A percentile compares a stretch with the other conserved stretches of the same genome.
phyloP scores from a whole-genome alignment of 1,140 invertebrate species.

The Diplogasteroides magnus region DNA sequence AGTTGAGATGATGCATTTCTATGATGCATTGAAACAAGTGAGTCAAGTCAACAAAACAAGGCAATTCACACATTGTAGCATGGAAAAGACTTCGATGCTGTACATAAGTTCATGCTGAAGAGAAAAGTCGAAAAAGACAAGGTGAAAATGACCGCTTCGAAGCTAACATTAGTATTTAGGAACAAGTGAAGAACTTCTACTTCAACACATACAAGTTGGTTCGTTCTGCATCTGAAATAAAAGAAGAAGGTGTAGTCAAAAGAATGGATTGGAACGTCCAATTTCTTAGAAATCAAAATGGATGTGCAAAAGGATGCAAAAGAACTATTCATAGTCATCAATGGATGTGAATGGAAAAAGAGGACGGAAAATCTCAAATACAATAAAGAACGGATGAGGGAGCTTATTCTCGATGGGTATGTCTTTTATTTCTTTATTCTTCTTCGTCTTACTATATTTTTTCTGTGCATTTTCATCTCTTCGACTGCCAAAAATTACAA shows the following conservation, averaged over 20 bases:
- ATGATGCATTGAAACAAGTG: not conserved
- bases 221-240: constrained; percentile 28
- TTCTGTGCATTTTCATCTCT: too few species aligned
- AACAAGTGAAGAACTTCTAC: constrained; percentile 43
- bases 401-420: constrained; percentile 34
- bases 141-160: not conserved
- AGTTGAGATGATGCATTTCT: not conserved
- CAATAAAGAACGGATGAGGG: constrained; percentile 22
- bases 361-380: constrained; percentile 28
- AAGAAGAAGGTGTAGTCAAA: constrained; percentile 13
- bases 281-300: constrained; percentile 4
- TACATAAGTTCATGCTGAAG: constrained; percentile 39
- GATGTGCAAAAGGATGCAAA: constrained; percentile 26
- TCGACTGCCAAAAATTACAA: too few species aligned
- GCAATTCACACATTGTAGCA: constrained; percentile 24
- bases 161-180: not conserved
- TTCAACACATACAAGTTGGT: constrained; percentile 39
- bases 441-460: too few species aligned
- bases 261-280: not conserved
- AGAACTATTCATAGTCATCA: constrained; percentile 44
- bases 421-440: too few species aligned
- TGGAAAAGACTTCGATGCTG: constrained; percentile 46
- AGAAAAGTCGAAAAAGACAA: constrained; percentile 40
- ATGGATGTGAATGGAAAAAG: constrained; percentile 43
- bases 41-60: not conserved